These are phyloP conservation scores for Suillia variegata DNA, from an alignment of 2,888 invertebrate species.

Conservation along the genomic window DNA sequence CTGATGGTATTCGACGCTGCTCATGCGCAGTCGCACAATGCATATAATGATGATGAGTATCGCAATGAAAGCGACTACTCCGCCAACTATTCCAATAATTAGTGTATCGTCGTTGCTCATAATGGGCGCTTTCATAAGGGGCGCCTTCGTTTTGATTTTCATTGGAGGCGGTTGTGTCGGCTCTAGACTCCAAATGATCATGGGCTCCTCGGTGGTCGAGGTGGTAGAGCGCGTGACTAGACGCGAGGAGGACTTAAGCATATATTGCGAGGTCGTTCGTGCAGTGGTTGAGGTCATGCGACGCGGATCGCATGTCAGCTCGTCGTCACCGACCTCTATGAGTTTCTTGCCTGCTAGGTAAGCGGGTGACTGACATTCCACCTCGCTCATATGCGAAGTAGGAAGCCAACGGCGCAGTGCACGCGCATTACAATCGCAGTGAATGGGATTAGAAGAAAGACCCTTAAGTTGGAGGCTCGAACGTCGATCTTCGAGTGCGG, in stretches of 20 bases:
- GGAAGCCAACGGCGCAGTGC: slow-evolving; percentile 81
- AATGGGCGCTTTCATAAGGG: slow-evolving; percentile 68
- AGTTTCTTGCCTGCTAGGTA: slow-evolving; percentile 72
- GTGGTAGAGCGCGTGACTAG: slow-evolving; percentile 61
- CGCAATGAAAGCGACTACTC: slow-evolving; percentile 88
- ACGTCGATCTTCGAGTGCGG: slow-evolving; percentile 80
- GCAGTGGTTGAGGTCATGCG: slow-evolving; percentile 61
- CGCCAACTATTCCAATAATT: slow-evolving; percentile 94
- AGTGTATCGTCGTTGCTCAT: slow-evolving; percentile 86
- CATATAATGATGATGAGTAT: slow-evolving; percentile 88
- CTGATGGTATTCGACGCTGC: slow-evolving; percentile 71
- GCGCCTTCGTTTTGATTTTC: slow-evolving; percentile 64
- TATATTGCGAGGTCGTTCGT: slow-evolving; percentile 39
- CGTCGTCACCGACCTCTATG: slow-evolving; percentile 79
- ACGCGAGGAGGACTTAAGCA: slow-evolving; percentile 51
- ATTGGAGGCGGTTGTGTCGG: slow-evolving; percentile 69
- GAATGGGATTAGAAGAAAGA: slow-evolving; percentile 78
- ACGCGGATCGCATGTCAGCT: slow-evolving; percentile 77
- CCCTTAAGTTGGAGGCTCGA: slow-evolving; percentile 77
- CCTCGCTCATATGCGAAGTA: slow-evolving; percentile 67
- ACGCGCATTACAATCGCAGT: slow-evolving; percentile 83
- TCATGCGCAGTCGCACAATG: slow-evolving; percentile 78
- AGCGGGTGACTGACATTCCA: slow-evolving; percentile 73
- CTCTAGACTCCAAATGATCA: slow-evolving; percentile 89
- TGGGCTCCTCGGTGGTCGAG: slow-evolving; percentile 74